Base-by-base conservation (phyloP, 2,888 invertebrate genomes). In the Malthinus seriepunctatus region DNA sequence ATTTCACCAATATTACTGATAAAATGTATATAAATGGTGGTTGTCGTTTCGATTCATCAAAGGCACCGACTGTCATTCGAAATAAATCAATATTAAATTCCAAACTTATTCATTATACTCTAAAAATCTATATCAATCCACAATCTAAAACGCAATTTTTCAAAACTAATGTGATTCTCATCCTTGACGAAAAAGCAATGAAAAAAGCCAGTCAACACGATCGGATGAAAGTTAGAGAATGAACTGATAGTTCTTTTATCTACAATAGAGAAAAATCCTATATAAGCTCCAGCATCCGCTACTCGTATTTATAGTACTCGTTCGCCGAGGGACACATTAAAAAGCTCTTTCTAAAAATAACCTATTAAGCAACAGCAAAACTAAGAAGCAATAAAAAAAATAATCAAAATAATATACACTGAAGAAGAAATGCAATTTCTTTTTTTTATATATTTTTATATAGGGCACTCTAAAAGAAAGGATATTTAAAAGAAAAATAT, bases 211-310 rank as follows among this genome's bases (percentile, higher is more conserved):
- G 50, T 42, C 37, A 32, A 5, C 23, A 52, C 50, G 32, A 50
- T 15, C 42, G 44, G 51, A 51, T 32, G 39, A 33, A 57, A 57
- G 32, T 47, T 46, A 9, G 44, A 31, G 47, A 47, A 51, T 52
- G 45, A 57, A 57, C 42, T 52, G 56, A 39, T 57, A 51, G 57
- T 51, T 57, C 50, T 37, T 51, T 51, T 57, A 57, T 51, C 51
- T 57, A 35, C 38, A 42, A 51, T 57, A 47, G 51, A 51, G 35
- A 35, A 45, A 38, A 47, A 47, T 42, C 47, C 48, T 9, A 10
- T 33, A 51, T 48, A 48, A 55, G 42, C 49, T 23, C 34, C 15
- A 49, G 39, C 35, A 48, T 42, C 42, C 23, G 42, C 32, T 55
- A 9, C 39, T 42, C 15, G 39, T 42, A 44, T 49, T 47, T 55